Evolutionary conservation across 1,140 invertebrate genomes (phyloP).

Genomic region (Heterodera schachtii): DNA sequence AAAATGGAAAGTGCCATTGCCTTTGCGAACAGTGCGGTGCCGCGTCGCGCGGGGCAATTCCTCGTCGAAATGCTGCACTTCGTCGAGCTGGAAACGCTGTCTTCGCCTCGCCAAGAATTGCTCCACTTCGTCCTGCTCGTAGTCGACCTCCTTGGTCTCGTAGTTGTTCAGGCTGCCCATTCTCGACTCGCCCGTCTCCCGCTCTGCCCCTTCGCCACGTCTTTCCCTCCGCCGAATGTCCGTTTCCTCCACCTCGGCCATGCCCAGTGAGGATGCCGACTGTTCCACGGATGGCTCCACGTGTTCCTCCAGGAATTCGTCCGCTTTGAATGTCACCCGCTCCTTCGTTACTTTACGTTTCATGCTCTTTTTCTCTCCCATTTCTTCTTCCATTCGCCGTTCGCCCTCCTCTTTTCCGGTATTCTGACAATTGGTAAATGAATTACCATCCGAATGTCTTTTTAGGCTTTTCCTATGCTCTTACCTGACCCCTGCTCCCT

Average conservation of each 20-base stretch:
- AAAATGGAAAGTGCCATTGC: not conserved
- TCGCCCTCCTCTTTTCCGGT: not conserved
- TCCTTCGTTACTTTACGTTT: constrained; percentile 15
- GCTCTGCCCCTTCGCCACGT: not conserved
- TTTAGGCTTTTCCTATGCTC: too few relatives aligned
- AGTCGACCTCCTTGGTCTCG: constrained; percentile 12
- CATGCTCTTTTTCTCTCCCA: not conserved
- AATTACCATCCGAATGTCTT: too few relatives aligned
- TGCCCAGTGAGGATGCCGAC: not conserved
- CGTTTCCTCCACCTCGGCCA: not conserved
- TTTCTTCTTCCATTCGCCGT: not conserved
- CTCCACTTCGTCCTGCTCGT: constrained; percentile 28
- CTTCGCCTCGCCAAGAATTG: constrained; percentile 26
- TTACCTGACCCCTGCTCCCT: not conserved
- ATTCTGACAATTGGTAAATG: not conserved
- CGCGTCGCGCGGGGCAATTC: constrained; percentile 3
- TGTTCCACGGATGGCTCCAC: not conserved
- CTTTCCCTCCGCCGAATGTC: constrained; percentile 4
- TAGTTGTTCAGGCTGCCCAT: not conserved
- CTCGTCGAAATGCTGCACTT: constrained; percentile 25
- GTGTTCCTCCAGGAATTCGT: constrained; percentile 29
- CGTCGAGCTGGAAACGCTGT: constrained; percentile 26
- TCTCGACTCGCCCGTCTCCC: not conserved
- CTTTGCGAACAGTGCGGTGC: constrained; percentile 24
- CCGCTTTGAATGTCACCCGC: constrained; percentile 13